Percentiles rank a stretch among this genome's conserved stretches.
phyloP scores from a whole-genome alignment of 1,140 invertebrate species.

The Drosophila albomicans region DNA sequence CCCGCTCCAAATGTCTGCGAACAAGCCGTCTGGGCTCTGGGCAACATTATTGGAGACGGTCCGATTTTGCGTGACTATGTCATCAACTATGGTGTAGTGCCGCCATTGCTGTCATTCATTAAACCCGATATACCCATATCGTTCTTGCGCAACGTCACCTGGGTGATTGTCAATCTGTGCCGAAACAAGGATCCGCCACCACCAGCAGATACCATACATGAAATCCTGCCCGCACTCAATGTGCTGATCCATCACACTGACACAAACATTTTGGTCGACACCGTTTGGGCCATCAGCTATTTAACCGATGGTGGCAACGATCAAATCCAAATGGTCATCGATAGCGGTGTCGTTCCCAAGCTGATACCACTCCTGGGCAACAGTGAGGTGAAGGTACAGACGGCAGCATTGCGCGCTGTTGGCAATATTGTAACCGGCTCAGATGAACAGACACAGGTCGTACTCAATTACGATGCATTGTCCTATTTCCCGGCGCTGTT shows the following conservation, averaged over 20 bases:
- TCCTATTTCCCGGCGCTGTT: slow-evolving; percentile 96
- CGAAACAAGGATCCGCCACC: slow-evolving; percentile 98
- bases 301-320: slow-evolving; percentile 99
- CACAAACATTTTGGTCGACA: slow-evolving; percentile 98
- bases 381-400: slow-evolving; percentile 98
- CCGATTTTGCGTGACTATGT: slow-evolving; percentile 96
- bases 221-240: slow-evolving; percentile 97
- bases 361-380: slow-evolving; percentile 97
- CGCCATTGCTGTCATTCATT: slow-evolving; percentile 95
- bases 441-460: slow-evolving; percentile 98
- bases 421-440: slow-evolving; percentile 99
- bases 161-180: slow-evolving; percentile 99
- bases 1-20: slow-evolving; percentile 99
- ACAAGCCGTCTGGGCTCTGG: slow-evolving; percentile 99
- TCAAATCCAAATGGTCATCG: slow-evolving; percentile 99
- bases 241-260: slow-evolving; percentile 97
- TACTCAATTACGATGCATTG: slow-evolving; percentile 96
- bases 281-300: slow-evolving; percentile 99
- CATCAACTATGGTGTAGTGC: slow-evolving; percentile 95
- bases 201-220: slow-evolving; percentile 93
- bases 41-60: slow-evolving; percentile 97
- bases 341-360: slow-evolving; percentile 96
- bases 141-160: slow-evolving; percentile 98
- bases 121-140: slow-evolving; percentile 96
- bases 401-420: slow-evolving; percentile 97